Conservation (phyloP, 2,888 invertebrate genomes). For the Lingula anatina region DNA sequence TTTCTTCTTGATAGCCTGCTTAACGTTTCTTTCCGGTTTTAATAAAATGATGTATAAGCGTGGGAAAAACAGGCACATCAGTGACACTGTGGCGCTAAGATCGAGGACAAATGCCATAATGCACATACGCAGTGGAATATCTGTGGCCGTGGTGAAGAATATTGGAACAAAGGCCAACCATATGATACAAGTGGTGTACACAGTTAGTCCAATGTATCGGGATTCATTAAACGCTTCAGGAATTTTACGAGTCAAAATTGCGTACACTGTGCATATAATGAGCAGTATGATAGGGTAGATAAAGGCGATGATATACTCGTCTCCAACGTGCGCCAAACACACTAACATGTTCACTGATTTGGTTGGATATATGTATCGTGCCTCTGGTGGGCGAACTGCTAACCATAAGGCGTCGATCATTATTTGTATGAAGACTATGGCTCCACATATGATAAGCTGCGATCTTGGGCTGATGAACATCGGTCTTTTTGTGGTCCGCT, state of each 20-base stretch:
- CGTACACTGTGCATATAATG: slow-evolving; percentile 57
- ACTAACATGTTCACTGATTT: slow-evolving; percentile 28
- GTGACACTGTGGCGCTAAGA: slow-evolving; percentile 57
- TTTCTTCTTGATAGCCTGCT: slow-evolving; percentile 57
- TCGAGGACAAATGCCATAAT: slow-evolving; percentile 58
- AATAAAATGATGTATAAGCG: slow-evolving; percentile 59
- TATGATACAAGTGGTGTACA: slow-evolving; percentile 58
- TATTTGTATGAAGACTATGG: slow-evolving; percentile 54
- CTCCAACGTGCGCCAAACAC: slow-evolving; percentile 53
- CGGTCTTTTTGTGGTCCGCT: slow-evolving; percentile 39
- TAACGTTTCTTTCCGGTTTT: slow-evolving; percentile 60
- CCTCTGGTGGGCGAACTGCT: slow-evolving; percentile 56
- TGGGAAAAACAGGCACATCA: slow-evolving; percentile 58
- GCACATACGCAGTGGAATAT: slow-evolving; percentile 58
- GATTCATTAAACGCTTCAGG: slow-evolving; percentile 62
- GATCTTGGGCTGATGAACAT: slow-evolving; percentile 51
- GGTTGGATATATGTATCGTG: slow-evolving; percentile 81
- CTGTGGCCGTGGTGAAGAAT: slow-evolving; percentile 56
- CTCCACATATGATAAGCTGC: slow-evolving; percentile 56
- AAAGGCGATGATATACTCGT: slow-evolving; percentile 56
- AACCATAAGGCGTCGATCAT: slow-evolving; percentile 56
- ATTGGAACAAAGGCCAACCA: slow-evolving; percentile 60
- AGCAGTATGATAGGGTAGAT: slow-evolving; percentile 58
- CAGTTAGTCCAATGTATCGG: slow-evolving; percentile 58
- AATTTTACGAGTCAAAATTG: slow-evolving; percentile 59